These are phyloP conservation scores for Leptinotarsa haldemani DNA, from an alignment of 2,888 invertebrate species.

Conservation along the genomic window DNA sequence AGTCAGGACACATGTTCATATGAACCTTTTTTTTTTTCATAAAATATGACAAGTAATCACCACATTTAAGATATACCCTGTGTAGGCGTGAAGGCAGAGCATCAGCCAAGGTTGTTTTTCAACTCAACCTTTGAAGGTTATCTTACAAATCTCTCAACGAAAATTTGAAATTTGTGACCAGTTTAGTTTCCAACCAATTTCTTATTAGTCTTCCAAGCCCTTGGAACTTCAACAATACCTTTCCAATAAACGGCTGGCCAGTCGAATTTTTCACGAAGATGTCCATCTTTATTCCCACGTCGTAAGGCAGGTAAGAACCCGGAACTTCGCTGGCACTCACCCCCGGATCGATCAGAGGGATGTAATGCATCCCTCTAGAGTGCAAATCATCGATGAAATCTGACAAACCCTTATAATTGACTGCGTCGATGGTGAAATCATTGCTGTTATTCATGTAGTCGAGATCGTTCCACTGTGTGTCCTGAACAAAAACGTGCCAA, in stretches of 20 bases:
- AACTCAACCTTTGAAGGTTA: no score
- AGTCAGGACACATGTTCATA: no score
- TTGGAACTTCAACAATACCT: conserved; percentile 66
- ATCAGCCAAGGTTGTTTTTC: no score
- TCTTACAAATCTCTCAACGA: no score
- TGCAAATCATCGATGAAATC: conserved; percentile 79
- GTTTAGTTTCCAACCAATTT: no score
- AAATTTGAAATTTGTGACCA: no score
- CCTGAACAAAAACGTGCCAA: conserved; percentile 61
- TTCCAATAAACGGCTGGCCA: conserved; percentile 76
- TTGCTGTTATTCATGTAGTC: conserved; percentile 85
- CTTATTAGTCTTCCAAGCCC: no score
- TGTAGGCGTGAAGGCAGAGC: no score
- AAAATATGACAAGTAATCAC: no score
- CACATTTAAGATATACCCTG: no score
- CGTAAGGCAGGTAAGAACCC: conserved; percentile 81
- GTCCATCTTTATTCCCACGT: conserved; percentile 77
- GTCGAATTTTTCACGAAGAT: conserved; percentile 81
- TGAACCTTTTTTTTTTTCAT: no score
- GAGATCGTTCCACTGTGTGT: conserved; percentile 87
- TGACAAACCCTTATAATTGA: conserved; percentile 73
- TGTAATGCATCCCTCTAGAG: conserved; percentile 78
- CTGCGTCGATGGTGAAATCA: conserved; percentile 81
- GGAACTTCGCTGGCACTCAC: conserved; percentile 76
- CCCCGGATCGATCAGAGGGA: conserved; percentile 82